phyloP scores from a whole-genome alignment of 2,797 vertebrate genomes.

The Balearica regulorum region DNA sequence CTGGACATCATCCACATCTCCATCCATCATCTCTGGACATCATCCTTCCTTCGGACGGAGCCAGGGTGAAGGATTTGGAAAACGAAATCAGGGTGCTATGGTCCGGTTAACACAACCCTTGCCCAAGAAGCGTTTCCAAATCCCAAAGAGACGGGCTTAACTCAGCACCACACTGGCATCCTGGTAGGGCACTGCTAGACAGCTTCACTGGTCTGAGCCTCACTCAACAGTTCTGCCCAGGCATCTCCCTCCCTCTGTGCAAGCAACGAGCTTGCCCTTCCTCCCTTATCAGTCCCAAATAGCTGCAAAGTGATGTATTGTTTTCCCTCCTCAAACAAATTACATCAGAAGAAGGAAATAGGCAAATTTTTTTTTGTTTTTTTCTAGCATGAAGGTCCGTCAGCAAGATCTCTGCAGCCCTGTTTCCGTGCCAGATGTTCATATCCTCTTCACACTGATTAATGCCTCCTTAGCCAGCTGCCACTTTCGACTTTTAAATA shows the following conservation, averaged over 20 bases:
- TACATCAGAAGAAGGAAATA: constrained; percentile 51
- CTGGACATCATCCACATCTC: background rate
- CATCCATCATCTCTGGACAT: background rate
- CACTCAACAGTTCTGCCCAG: background rate
- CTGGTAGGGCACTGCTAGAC: background rate
- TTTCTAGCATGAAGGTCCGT: background rate
- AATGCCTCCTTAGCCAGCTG: background rate
- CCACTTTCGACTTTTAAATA: background rate
- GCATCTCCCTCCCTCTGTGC: background rate
- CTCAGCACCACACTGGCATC: background rate
- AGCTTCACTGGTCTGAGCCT: background rate
- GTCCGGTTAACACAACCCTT: background rate
- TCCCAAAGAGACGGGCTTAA: background rate
- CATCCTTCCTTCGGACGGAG: background rate
- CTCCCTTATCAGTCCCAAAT: constrained; percentile 40
- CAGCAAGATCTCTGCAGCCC: background rate
- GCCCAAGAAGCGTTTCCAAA: background rate
- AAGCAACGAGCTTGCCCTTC: background rate
- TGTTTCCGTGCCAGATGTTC: background rate
- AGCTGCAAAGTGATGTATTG: constrained; percentile 16
- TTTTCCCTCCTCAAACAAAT: constrained; percentile 55
- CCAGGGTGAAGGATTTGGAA: background rate
- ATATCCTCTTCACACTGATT: background rate
- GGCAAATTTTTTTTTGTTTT: background rate
- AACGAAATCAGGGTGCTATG: background rate